Conservation (phyloP, 2,888 invertebrate species). For the Sisyra terminalis region DNA sequence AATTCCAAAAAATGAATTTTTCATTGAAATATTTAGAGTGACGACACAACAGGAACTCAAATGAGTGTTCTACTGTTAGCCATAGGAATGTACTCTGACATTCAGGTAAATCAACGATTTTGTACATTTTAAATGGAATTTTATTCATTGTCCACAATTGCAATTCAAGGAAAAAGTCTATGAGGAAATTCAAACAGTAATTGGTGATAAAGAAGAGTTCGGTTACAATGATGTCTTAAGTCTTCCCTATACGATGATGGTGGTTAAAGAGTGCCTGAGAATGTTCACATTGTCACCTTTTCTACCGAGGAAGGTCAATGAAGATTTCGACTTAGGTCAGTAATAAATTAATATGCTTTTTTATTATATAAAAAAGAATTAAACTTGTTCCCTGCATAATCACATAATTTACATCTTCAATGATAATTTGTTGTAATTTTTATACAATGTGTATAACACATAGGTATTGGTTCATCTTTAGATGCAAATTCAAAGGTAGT, state of each 20-base stretch:
- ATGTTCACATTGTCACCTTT: constrained; percentile 20
- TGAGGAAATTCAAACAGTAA: constrained; percentile 16
- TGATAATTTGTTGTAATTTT: no score
- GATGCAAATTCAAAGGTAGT: no score
- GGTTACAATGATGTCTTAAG: constrained; percentile 16
- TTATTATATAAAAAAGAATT: not conserved
- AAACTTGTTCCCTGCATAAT: not conserved
- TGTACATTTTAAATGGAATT: constrained; percentile 6
- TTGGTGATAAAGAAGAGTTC: constrained; percentile 14
- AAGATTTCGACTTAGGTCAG: constrained; percentile 17
- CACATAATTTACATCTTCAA: not conserved
- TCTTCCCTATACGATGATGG: constrained; percentile 19
- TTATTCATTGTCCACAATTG: not conserved
- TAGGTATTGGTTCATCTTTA: no score
- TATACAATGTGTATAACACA: no score
- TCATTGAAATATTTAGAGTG: constrained; percentile 13
- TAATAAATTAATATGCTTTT: not conserved
- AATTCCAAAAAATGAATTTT: not conserved
- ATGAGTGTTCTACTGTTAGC: constrained; percentile 15
- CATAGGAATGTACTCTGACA: constrained; percentile 22
- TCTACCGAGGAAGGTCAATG: constrained; percentile 16
- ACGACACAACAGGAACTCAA: constrained; percentile 18
- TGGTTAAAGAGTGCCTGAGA: constrained; percentile 19
- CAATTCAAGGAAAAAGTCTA: constrained; percentile 15
- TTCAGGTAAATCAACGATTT: constrained; percentile 16